Base-by-base conservation (phyloP, 2,888 invertebrate genomes). In the Cyaniris semiargus region DNA sequence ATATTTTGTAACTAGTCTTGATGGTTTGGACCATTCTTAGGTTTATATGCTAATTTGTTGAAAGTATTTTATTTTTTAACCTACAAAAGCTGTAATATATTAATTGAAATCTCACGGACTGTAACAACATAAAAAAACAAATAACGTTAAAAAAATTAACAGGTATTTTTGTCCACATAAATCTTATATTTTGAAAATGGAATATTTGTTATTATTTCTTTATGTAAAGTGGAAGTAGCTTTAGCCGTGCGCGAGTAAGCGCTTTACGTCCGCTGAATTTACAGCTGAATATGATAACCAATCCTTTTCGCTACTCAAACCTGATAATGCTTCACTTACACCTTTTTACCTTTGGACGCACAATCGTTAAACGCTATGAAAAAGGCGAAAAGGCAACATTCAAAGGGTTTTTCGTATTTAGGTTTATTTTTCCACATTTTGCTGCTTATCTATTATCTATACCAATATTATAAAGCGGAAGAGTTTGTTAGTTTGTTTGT, bases 171-270 rank as follows among this genome's bases (percentile, higher is more conserved):
- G 10, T 10, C 8, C 34, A 34, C 34, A 71, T 38, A 38, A 71
- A 38, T 21, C n/a, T 38, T 38, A 48, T 7, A 74, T 53, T 53
- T 18, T 27, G 27, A 21, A 74, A 48, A 74, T 71, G 71, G 8
- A 71, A 31, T n/a, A 71, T n/a, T 71, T 71, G 71, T 71, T 74
- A 74, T 74, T 74, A 74, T 74, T 74, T 53, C 7, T 48, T 53
- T 74, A 74, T 74, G 72, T 72, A 44, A 72, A 72, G 10, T 44
- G 74, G 74, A 74, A 74, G 74, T 74, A 53, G 74, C 74, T 53
- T 74, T 74, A 53, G 74, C 74, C 53, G 74, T 74, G 74, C 53
- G 27, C 74, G 74, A 74, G 44, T 74, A 74, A 74, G 74, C 74
- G 23, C 74, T 74, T 74, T 74, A 74, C 53, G 53, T 74, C 53